Base-by-base conservation (phyloP, 2,113 vertebrate species). In the Callospermophilus lateralis region DNA sequence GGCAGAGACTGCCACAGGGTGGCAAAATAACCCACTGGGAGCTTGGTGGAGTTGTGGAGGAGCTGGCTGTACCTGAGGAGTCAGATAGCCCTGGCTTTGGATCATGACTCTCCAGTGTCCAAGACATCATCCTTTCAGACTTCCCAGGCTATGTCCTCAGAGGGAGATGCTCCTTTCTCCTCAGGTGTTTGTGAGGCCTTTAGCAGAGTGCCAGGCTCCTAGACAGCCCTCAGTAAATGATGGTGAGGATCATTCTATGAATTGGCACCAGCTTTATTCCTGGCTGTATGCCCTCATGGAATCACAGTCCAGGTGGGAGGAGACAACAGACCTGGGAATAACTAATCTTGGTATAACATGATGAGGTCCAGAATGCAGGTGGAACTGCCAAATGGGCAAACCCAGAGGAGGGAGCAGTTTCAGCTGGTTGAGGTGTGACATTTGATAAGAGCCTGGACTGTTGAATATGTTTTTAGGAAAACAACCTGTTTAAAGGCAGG, bases 381-480 rank as follows among this genome's bases (percentile, higher is more conserved):
- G n/a, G 95, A 39, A 28, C 0, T 0, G 61, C n/a, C 72, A 48
- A 72, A 26, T 1, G 2, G 13, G 67, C 61, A 83, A 77, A 58
- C 63, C 10, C 45, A 73, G 51, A 93, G 26, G 42, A 81, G 39
- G 76, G 30, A 45, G 84, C 19, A 8, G 22, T 76, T 90, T 94
- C 65, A 32, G 42, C 51, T 73, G 34, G 6, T 78, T 73, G 77
- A 30, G 51, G 13, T 39, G 39, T 37, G 51, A 77, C 58, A 32
- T 73, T 34, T 93, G 55, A 32, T 51, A 76, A 53, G 55, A 53
- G 37, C 8, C 28, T 78, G 68, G 61, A 81, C 37, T 19, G 34
- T 65, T 77, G 63, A 76, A 24, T n/a, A 11, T 26, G 19, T 34
- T 55, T 73, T 90, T 58, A 86, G 86, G 42, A 96, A 32, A 96